Evolutionary conservation across 2,113 vertebrate genomes (phyloP).

Genomic region (Regulus satrapa): DNA sequence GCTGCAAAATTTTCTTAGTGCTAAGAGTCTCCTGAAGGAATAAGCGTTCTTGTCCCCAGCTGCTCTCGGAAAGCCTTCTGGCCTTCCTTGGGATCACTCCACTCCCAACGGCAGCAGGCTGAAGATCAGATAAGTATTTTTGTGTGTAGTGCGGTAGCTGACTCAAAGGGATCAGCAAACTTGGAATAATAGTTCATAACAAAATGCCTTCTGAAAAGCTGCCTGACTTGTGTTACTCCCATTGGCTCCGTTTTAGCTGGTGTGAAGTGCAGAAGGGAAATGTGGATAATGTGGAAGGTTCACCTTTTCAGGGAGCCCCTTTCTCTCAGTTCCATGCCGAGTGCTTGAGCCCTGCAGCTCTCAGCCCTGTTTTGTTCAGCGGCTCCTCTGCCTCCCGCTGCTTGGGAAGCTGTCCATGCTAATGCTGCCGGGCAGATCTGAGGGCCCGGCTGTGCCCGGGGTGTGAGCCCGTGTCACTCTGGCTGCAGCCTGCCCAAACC

Average conservation of each 20-base stretch:
- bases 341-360: slow-evolving; percentile 18
- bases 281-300: background rate
- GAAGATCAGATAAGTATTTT: slow-evolving; percentile 44
- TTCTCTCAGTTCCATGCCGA: background rate
- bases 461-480: background rate
- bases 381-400: slow-evolving; percentile 54
- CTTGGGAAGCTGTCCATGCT: slow-evolving; percentile 67
- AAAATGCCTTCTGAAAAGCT: slow-evolving; percentile 32
- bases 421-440: slow-evolving; percentile 49
- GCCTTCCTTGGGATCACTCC: background rate
- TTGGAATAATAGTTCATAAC: slow-evolving; percentile 30
- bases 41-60: background rate
- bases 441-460: slow-evolving; percentile 46
- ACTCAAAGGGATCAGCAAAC: slow-evolving; percentile 34
- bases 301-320: slow-evolving; percentile 11
- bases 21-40: background rate
- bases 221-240: background rate
- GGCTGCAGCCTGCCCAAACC: no score
- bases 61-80: background rate
- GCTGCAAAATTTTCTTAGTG: background rate
- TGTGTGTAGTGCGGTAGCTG: slow-evolving; percentile 33
- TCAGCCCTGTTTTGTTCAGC: slow-evolving; percentile 39
- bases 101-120: background rate
- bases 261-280: background rate
- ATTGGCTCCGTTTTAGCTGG: background rate